phyloP scores from a whole-genome alignment of 2,888 invertebrate genomes.

The Galerucella pusilla region DNA sequence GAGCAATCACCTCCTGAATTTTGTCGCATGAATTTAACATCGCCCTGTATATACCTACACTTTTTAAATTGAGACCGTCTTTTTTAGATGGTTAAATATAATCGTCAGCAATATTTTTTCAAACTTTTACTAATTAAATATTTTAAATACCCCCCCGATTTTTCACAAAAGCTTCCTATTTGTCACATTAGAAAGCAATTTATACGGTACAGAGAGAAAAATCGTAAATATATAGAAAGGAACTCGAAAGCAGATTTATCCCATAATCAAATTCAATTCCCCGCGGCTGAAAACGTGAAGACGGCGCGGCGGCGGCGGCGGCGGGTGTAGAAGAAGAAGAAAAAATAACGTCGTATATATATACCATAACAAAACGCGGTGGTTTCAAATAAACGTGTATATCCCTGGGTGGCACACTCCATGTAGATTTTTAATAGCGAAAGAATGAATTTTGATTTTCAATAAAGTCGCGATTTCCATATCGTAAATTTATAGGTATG shows the following conservation, averaged over 20 bases:
- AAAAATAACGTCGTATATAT: constrained; percentile 41
- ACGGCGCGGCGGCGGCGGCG: not conserved
- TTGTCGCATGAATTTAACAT: too few species aligned
- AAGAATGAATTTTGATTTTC: constrained; percentile 66
- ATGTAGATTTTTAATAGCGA: constrained; percentile 62
- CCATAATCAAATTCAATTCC: constrained; percentile 52
- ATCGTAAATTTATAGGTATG: constrained; percentile 41
- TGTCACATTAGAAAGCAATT: constrained; percentile 27
- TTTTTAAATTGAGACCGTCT: too few species aligned
- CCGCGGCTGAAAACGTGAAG: constrained; percentile 40
- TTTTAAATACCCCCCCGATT: not conserved
- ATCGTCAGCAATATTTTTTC: not conserved
- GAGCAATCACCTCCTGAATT: too few species aligned
- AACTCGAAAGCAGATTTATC: constrained; percentile 12
- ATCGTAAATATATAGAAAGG: constrained; percentile 24
- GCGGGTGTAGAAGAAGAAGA: not conserved
- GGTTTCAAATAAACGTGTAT: constrained; percentile 58
- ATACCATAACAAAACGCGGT: constrained; percentile 38
- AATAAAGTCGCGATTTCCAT: constrained; percentile 58
- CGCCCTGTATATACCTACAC: too few species aligned
- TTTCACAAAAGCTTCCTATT: not conserved
- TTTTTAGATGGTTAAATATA: too few species aligned
- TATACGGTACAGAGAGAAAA: constrained; percentile 26
- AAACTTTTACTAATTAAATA: not conserved
- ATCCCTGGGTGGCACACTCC: constrained; percentile 57